phyloP scores from a whole-genome alignment of 2,888 invertebrate species.

The Agonopterix arenella region DNA sequence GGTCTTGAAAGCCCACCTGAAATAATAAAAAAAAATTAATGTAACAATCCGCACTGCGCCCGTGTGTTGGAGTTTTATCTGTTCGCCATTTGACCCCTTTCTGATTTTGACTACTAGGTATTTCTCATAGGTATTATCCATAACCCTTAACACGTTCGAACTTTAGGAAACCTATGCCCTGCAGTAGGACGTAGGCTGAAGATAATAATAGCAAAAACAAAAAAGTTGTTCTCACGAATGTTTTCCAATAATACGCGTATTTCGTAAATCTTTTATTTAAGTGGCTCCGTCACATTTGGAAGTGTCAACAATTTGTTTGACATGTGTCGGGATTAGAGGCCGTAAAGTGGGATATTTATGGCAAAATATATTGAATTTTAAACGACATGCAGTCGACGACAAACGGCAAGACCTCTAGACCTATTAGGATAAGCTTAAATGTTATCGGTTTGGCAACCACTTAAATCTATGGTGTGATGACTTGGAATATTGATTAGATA shows the following conservation, averaged over 20 bases:
- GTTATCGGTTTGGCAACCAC: conserved; percentile 4
- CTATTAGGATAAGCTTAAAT: conserved; percentile 4
- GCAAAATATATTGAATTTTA: conserved; percentile 42
- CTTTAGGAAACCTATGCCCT: too few species aligned
- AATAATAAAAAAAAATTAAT: too few species aligned
- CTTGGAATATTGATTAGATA: conserved; percentile 12
- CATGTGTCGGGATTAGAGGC: conserved; percentile 43
- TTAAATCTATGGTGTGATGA: conserved; percentile 4
- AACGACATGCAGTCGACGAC: conserved; percentile 27
- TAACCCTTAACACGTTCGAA: too few species aligned
- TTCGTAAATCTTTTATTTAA: conserved; percentile 29
- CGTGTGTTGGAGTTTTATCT: too few species aligned
- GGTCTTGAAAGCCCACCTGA: too few species aligned
- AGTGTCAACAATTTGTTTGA: conserved; percentile 52
- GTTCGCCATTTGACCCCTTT: too few species aligned
- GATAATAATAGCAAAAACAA: too few species aligned
- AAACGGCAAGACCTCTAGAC: not conserved
- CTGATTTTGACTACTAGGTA: too few species aligned
- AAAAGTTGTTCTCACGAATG: not conserved
- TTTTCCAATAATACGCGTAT: conserved; percentile 5
- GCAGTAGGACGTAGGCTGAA: too few species aligned
- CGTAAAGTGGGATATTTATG: conserved; percentile 43
- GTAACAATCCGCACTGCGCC: too few species aligned
- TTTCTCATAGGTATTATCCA: too few species aligned
- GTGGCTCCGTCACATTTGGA: conserved; percentile 32